phyloP scores from a whole-genome alignment of 2,888 invertebrate genomes.

The Eupsilia transversa region DNA sequence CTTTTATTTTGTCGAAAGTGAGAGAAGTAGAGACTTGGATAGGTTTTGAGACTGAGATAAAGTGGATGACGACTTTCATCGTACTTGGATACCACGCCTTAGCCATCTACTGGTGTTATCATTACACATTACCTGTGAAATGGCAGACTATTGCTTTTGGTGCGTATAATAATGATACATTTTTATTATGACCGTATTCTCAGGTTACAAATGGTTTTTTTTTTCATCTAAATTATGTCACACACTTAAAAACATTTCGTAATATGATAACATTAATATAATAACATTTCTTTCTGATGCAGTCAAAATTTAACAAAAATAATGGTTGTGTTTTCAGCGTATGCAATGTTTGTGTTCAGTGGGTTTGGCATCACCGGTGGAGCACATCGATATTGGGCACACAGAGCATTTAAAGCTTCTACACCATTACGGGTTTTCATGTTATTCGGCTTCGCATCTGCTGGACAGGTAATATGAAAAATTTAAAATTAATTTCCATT shows the following conservation, averaged over 20 bases:
- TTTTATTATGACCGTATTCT: not conserved
- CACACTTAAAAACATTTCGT: not conserved
- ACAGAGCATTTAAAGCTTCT: slow-evolving; percentile 35
- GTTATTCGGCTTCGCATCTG: slow-evolving; percentile 27
- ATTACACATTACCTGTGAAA: slow-evolving; percentile 20
- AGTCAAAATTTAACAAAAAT: not conserved
- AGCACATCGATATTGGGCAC: slow-evolving; percentile 26
- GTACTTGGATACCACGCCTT: not conserved
- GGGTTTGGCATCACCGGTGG: slow-evolving; percentile 28
- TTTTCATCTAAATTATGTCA: no score
- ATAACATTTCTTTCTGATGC: not conserved
- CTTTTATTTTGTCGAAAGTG: slow-evolving; percentile 7
- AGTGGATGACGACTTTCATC: slow-evolving; percentile 16
- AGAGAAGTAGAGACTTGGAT: slow-evolving; percentile 18
- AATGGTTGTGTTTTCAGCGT: slow-evolving; percentile 19
- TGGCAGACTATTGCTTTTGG: slow-evolving; percentile 21
- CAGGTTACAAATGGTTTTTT: no score
- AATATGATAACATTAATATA: no score
- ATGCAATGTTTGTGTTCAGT: slow-evolving; percentile 6
- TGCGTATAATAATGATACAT: not conserved
- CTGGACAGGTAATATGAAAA: slow-evolving; percentile 33
- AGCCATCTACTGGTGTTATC: slow-evolving; percentile 25
- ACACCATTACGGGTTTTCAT: slow-evolving; percentile 18
- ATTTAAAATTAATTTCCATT: slow-evolving; percentile 15
- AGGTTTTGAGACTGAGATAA: slow-evolving; percentile 16